These are phyloP conservation scores for Chinchilla lanigera DNA, from an alignment of 2,113 vertebrate genomes.

Conservation along the genomic window DNA sequence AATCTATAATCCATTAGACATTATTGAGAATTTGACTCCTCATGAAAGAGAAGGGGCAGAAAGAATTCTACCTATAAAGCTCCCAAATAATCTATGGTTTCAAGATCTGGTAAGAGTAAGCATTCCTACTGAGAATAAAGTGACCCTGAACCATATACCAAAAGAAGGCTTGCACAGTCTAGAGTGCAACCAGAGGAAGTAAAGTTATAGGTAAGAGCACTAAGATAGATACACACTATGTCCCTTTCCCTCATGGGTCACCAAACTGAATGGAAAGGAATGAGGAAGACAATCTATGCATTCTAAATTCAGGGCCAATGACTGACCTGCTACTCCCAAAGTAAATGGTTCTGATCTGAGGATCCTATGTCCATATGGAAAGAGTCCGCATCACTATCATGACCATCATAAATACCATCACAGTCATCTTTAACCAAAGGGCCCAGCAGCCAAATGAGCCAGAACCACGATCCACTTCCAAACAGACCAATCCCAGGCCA, in stretches of 20 bases:
- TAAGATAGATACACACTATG: neutral
- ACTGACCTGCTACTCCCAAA: neutral
- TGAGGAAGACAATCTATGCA: neutral
- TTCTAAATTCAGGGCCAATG: neutral
- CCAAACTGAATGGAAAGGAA: neutral
- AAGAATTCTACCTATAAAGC: slow-evolving; percentile 9
- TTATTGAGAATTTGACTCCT: neutral
- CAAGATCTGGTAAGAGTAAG: neutral
- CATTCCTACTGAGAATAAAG: neutral
- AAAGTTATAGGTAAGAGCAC: neutral
- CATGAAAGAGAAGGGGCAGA: neutral
- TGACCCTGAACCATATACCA: neutral
- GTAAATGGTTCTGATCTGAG: neutral
- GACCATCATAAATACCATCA: neutral
- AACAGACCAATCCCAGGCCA: neutral
- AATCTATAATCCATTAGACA: neutral
- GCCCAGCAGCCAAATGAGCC: neutral
- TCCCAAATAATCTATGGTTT: neutral
- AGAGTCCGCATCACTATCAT: neutral
- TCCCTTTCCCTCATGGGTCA: neutral
- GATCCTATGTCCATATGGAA: neutral
- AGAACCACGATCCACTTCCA: neutral
- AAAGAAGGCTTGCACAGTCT: neutral
- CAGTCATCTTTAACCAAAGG: neutral
- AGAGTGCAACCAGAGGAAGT: neutral